Base-by-base conservation (phyloP, 2,113 vertebrate species). In the Phylloscopus whistleri region DNA sequence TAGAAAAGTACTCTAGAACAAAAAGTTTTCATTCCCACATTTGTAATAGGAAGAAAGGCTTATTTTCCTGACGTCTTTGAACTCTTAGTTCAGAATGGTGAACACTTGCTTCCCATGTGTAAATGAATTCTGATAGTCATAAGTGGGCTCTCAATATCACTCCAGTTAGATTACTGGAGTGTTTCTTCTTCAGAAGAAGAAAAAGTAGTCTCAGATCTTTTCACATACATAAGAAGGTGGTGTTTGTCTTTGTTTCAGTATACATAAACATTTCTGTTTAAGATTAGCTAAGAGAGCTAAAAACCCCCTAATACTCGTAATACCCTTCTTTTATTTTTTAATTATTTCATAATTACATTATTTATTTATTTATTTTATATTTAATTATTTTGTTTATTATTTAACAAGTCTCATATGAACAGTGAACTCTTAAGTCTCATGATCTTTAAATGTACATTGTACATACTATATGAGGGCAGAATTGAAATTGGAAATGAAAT, bases 241-340 rank as follows among this genome's bases (percentile, higher is more conserved):
- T 58, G 24, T 13, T 60, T 10, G 3, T 55, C 44, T 75, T 59
- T 41, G 3, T 84, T 87, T 84, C 35, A 37, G 33, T 19, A 70
- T 6, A 44, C 2, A 56, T 26, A 55, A 28, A 56, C 28, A 64
- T 59, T 39, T 64, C 1, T 79, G 2, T 69, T 69, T 41, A 52
- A 70, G 22, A 75, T 41, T 55, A 70, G 7, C 10, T 60, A 63
- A 68, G 31, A 53, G 27, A 59, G 4, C 3, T 37, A 27, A 68
- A 78, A 68, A 49, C 0, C 20, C 44, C n/a, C 9, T 59, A 66
- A 49, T 8, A 41, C 20, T 39, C 23, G 7, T 74, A 75, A 55
- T 5, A 26, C 1, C 2, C 5, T 28, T 33, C 16, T 52, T 0
- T 68, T 30, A 11, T 7, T 4, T 62, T 7, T 68, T 26, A 41